Evolutionary conservation across 2,888 invertebrate species (phyloP).

Genomic region (Acleris literana): DNA sequence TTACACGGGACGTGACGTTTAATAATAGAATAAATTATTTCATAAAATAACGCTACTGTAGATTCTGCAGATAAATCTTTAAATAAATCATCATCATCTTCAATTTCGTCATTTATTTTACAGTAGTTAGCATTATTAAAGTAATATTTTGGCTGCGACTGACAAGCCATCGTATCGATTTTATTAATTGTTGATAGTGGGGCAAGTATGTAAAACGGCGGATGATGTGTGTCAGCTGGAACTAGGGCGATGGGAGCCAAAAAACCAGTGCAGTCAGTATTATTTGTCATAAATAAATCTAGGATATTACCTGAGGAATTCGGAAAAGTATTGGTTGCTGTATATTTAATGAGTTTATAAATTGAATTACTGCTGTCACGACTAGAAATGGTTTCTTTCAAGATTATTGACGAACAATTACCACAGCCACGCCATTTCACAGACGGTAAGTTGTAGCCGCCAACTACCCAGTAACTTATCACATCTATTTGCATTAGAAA

Average conservation of each 20-base stretch:
- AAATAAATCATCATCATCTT: background rate
- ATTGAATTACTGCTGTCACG: background rate
- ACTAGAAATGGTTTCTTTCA: background rate
- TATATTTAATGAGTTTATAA: background rate
- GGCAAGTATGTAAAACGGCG: background rate
- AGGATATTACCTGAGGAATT: conserved; percentile 1
- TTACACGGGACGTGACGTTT: background rate
- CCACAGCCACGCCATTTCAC: background rate
- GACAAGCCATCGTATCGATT: background rate
- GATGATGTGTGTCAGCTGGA: conserved; percentile 4
- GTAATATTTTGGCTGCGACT: background rate
- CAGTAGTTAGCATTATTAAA: background rate
- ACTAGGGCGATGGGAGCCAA: conserved; percentile 3
- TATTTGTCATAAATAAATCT: conserved; percentile 3
- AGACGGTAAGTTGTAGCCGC: conserved; percentile 1
- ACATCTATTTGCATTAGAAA: background rate
- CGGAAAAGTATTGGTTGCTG: background rate
- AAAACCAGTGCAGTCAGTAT: background rate
- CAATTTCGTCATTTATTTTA: background rate
- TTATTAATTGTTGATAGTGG: background rate
- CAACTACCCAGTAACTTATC: background rate
- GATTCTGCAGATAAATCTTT: background rate
- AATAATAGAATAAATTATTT: background rate
- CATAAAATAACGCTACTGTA: background rate
- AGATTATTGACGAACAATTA: background rate